Evolutionary conservation across 2,888 invertebrate species (phyloP).

Genomic region (Caenorhabditis zanzibari): DNA sequence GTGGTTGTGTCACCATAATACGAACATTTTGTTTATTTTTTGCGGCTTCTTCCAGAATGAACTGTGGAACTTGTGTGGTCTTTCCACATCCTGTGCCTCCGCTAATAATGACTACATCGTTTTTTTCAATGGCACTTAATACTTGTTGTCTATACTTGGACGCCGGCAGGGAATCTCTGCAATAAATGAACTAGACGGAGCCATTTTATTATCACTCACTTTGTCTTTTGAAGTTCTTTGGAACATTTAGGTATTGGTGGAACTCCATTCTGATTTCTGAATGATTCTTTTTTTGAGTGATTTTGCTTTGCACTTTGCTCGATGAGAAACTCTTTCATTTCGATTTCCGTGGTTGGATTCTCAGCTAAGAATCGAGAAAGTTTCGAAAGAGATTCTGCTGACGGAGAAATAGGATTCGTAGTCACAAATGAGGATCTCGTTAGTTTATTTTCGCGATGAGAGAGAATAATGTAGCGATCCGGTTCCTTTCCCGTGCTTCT

Average conservation of each 20-base stretch:
- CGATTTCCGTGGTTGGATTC: conserved; percentile 20
- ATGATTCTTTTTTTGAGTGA: neutral
- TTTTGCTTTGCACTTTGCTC: conserved; percentile 3
- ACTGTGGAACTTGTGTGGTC: conserved; percentile 89
- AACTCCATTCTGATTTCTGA: neutral
- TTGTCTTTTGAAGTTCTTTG: neutral
- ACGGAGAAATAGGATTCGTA: conserved; percentile 38
- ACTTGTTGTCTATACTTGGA: conserved; percentile 61
- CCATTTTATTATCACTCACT: neutral
- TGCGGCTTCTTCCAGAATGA: conserved; percentile 90
- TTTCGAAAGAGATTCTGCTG: neutral
- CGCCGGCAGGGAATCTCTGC: conserved; percentile 74
- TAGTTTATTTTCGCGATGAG: neutral
- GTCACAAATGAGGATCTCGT: neutral
- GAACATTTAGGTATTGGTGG: conserved; percentile 10
- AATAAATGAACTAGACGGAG: conserved; percentile 2
- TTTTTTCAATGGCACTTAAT: conserved; percentile 67
- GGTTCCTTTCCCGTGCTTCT: conserved; percentile 67
- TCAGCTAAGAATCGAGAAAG: neutral
- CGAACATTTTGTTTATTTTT: conserved; percentile 87
- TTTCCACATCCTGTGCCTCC: conserved; percentile 82
- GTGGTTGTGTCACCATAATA: conserved; percentile 95
- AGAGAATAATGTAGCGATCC: conserved; percentile 60
- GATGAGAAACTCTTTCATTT: conserved; percentile 36
- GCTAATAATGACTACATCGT: conserved; percentile 73